Base-by-base conservation (phyloP, 2,113 vertebrate genomes). In the Malaclemys terrapin region DNA sequence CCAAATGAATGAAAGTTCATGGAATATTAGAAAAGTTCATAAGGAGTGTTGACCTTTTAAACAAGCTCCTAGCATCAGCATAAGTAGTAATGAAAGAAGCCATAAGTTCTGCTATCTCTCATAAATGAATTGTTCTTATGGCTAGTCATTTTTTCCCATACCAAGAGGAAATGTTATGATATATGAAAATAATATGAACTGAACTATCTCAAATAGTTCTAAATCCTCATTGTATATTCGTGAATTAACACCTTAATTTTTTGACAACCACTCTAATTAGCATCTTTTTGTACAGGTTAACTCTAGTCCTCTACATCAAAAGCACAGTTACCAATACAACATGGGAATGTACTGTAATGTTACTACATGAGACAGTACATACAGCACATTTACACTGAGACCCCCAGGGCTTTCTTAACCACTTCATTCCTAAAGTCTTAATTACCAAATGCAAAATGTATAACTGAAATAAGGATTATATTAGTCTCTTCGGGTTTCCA, bases 31-130 rank as follows among this genome's bases (percentile, higher is more conserved):
- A 94, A 35, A 69, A 93, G 35, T 94, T 93, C 85, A 87, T 85
- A 38, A 93, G 78, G 69, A 79, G 49, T 38, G 22, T 38, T 89
- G 38, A 95, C 53, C 75, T 93, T 90, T 82, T 87, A 87, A 59
- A 81, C 38, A 42, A 78, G 92, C 81, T 72, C 20, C 19, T 87
- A 82, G 52, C 54, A 78, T 87, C 80, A 76, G 76, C 75, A 83
- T 79, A 92, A 83, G n/a, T 62, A 83, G n/a, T 62, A 92, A 87
- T 35, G 88, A 91, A 91, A 72, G 65, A 79, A 84, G 78, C 92
- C 53, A 78, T 52, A 27, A 47, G 24, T 84, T 90, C 79, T 72
- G 92, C 45, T 83, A 91, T 69, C 78, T 87, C 82, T 88, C 93
- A 45, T 42, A 45, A n/a, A n/a, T 42, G 72, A 94, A 80, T 3